Evolutionary conservation across 2,797 vertebrate species (phyloP).

Genomic region (Spheniscus humboldti): DNA sequence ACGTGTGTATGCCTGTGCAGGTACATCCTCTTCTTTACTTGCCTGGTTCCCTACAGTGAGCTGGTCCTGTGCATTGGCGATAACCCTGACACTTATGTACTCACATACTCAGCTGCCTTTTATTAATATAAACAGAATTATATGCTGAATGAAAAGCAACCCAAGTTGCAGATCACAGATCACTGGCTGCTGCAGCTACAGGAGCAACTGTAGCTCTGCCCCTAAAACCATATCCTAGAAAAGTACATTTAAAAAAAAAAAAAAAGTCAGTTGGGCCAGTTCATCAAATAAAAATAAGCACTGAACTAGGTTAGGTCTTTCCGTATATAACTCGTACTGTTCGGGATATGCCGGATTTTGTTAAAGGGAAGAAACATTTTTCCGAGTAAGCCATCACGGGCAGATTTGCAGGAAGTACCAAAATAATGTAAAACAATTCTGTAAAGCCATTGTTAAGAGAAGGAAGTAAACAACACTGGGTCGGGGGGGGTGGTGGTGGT

Average conservation of each 20-base stretch:
- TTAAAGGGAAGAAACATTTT: background rate
- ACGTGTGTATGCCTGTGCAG: background rate
- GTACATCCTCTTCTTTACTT: background rate
- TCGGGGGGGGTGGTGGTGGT: background rate
- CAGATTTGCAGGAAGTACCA: constrained; percentile 6
- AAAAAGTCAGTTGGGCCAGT: background rate
- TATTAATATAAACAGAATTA: background rate
- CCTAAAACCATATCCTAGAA: background rate
- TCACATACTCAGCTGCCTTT: background rate
- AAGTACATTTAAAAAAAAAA: background rate
- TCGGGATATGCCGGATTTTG: background rate
- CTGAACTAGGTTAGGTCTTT: background rate
- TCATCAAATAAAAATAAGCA: background rate
- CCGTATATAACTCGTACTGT: background rate
- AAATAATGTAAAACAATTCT: background rate
- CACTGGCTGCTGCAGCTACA: background rate
- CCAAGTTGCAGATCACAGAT: background rate
- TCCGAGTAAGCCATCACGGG: background rate
- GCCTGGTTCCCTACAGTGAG: background rate
- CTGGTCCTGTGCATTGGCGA: background rate
- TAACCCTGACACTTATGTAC: background rate
- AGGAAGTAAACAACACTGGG: constrained; percentile 13
- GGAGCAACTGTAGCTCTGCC: background rate
- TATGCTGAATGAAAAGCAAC: background rate
- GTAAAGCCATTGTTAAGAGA: constrained; percentile 5